These are phyloP conservation scores for Thymelicus acteon DNA, from an alignment of 2,888 invertebrate genomes.

Conservation along the genomic window DNA sequence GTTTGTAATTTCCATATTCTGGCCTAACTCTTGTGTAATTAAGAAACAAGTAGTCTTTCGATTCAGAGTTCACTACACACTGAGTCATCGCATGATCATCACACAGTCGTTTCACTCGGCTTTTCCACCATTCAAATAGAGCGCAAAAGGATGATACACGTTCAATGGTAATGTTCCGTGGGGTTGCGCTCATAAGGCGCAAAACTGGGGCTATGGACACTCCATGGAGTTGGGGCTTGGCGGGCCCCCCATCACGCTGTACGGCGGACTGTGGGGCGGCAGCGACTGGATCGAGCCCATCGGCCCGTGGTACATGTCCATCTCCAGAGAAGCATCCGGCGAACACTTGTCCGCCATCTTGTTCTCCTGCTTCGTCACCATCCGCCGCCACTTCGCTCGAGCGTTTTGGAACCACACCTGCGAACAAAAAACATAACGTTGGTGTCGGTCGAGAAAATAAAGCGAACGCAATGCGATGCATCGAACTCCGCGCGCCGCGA, in stretches of 20 bases:
- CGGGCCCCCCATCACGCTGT: slow-evolving; percentile 87
- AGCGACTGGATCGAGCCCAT: slow-evolving; percentile 88
- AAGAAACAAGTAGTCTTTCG: slow-evolving; percentile 19
- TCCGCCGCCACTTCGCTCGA: slow-evolving; percentile 96
- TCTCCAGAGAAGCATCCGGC: slow-evolving; percentile 86
- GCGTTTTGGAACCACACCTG: slow-evolving; percentile 99
- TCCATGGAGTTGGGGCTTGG: slow-evolving; percentile 90
- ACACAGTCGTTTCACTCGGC: slow-evolving; percentile 41
- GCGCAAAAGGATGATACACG: slow-evolving; percentile 41
- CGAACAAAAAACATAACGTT: slow-evolving; percentile 70
- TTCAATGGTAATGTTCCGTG: slow-evolving; percentile 49
- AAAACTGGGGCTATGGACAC: slow-evolving; percentile 87
- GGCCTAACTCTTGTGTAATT: neutral
- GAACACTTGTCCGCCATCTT: slow-evolving; percentile 89
- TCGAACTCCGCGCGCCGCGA: slow-evolving; percentile 54
- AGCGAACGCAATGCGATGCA: slow-evolving; percentile 47
- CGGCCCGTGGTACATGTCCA: slow-evolving; percentile 87
- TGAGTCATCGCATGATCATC: slow-evolving; percentile 38
- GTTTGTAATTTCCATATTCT: slow-evolving; percentile 12
- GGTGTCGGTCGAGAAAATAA: slow-evolving; percentile 55
- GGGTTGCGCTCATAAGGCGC: slow-evolving; percentile 73
- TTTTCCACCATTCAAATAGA: slow-evolving; percentile 41
- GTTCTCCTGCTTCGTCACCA: slow-evolving; percentile 92
- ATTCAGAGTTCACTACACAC: slow-evolving; percentile 41
- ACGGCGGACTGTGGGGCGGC: slow-evolving; percentile 89